phyloP scores from a whole-genome alignment of 2,888 invertebrate species.

The Belgica antarctica region DNA sequence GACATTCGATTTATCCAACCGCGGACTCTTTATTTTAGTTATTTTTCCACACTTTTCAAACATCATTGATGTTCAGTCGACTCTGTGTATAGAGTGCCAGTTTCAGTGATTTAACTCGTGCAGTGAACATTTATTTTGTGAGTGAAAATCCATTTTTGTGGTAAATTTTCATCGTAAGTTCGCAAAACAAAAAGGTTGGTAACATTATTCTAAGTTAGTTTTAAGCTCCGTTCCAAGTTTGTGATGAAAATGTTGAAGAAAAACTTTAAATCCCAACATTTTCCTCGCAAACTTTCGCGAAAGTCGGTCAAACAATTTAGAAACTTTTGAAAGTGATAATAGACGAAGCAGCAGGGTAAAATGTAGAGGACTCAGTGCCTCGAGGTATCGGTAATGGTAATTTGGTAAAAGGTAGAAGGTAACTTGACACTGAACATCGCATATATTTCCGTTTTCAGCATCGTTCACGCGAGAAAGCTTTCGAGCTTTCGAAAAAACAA shows the following conservation, averaged over 20 bases:
- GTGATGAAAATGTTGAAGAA: background rate
- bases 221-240: background rate
- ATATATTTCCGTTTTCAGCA: background rate
- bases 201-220: background rate
- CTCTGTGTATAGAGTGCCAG: too few relatives aligned
- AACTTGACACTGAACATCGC: too few relatives aligned
- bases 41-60: too few relatives aligned
- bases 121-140: background rate
- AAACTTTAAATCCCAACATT: background rate
- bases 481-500: background rate
- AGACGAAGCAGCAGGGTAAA: background rate
- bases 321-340: background rate
- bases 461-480: too few relatives aligned
- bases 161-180: background rate
- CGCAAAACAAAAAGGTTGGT: background rate
- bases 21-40: too few relatives aligned
- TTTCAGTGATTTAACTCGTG: background rate
- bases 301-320: background rate
- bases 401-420: slow-evolving; percentile 7
- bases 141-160: background rate
- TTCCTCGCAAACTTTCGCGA: background rate
- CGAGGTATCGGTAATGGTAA: too few relatives aligned
- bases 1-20: slow-evolving; percentile 43
- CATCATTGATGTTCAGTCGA: too few relatives aligned
- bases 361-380: too few relatives aligned